A percentile compares a stretch with the other conserved stretches of the same genome.
These are phyloP conservation scores for Holocentrus rufus DNA, from an alignment of 2,797 vertebrate genomes.

Conservation along the genomic window DNA sequence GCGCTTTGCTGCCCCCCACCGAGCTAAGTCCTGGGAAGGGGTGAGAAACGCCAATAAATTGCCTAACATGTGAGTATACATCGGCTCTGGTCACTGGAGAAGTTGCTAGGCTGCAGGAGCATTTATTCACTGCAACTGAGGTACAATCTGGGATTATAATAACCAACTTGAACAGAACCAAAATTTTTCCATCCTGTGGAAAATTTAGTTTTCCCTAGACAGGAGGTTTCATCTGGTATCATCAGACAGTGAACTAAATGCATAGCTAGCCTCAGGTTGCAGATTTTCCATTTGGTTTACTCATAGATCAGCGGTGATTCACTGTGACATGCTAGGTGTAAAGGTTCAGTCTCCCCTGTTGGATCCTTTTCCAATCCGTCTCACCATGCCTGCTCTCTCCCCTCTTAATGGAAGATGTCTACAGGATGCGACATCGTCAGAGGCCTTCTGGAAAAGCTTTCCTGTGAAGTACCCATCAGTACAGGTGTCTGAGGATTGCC, in stretches of 20 bases:
- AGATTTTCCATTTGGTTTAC: neutral
- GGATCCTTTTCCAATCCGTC: neutral
- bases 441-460: slow-evolving; percentile 13
- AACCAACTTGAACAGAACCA: neutral
- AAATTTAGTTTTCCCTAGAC: neutral
- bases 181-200: neutral
- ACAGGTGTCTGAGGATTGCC: slow-evolving; percentile 77
- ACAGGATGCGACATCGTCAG: neutral
- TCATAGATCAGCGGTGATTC: neutral
- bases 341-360: neutral
- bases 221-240: neutral
- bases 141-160: neutral
- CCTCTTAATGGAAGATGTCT: slow-evolving; percentile 2
- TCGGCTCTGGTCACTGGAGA: neutral
- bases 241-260: neutral
- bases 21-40: slow-evolving; percentile 65
- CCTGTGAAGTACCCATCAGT: slow-evolving; percentile 59
- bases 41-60: slow-evolving; percentile 12
- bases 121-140: neutral
- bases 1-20: slow-evolving; percentile 75
- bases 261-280: neutral
- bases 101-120: neutral
- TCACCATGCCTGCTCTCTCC: neutral
- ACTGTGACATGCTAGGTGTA: neutral
- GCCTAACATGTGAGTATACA: slow-evolving; percentile 13